Conservation (phyloP, 2,113 vertebrate genomes). For the Micronycteris hirsuta region DNA sequence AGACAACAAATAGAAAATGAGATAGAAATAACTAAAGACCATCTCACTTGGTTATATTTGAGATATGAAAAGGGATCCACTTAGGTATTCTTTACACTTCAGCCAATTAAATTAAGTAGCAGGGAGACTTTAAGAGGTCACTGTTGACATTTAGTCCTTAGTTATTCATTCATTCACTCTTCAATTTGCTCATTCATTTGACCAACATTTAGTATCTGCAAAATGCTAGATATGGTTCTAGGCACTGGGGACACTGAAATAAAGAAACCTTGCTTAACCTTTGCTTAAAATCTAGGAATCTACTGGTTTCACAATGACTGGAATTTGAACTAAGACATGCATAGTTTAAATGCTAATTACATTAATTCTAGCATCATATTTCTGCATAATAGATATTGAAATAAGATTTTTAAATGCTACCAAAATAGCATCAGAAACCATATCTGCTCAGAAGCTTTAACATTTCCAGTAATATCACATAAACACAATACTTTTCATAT, state of each 20-base stretch:
- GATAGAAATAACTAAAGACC: background rate
- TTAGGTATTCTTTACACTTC: background rate
- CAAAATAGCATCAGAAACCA: background rate
- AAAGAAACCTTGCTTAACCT: background rate
- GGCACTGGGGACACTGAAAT: background rate
- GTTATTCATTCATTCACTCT: background rate
- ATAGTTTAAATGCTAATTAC: background rate
- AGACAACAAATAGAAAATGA: background rate
- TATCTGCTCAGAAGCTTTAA: background rate
- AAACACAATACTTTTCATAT: background rate
- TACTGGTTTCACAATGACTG: background rate
- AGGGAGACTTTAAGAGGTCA: background rate
- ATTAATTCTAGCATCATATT: constrained; percentile 33
- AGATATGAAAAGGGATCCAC: background rate
- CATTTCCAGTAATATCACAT: background rate
- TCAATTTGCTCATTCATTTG: background rate
- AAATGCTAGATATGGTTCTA: background rate
- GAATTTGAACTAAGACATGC: background rate
- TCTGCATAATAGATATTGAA: background rate
- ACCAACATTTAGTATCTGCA: background rate
- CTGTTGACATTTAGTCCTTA: background rate
- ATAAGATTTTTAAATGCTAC: constrained; percentile 9
- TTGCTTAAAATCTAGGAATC: constrained; percentile 46
- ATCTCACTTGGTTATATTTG: background rate
- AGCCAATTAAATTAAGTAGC: background rate